Evolutionary conservation across 92 coral and sea anemone species (phyloP).

Genomic region (Plumapathes pennacea): DNA sequence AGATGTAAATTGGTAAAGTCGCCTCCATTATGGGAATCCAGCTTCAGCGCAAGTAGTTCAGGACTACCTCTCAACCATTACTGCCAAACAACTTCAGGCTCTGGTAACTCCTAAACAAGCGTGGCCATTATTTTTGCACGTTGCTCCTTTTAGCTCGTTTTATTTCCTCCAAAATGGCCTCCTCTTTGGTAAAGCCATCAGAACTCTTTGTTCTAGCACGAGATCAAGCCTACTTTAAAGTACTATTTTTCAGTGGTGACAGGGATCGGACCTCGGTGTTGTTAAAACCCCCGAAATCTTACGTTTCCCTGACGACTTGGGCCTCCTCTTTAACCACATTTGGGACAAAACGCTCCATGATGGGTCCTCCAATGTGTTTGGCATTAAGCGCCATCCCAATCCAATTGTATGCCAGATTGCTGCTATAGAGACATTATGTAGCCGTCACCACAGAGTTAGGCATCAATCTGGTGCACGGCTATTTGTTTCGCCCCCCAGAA

Average conservation of each 20-base stretch:
- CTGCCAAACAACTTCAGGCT: constrained; percentile 52
- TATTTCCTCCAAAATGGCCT: constrained; percentile 12
- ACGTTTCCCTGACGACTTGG: constrained; percentile 56
- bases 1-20: constrained; percentile 29
- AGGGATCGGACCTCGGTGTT: constrained; percentile 47
- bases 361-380: constrained; percentile 56
- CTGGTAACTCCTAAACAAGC: constrained; percentile 57
- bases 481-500: constrained; percentile 46
- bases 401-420: constrained; percentile 43
- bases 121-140: constrained; percentile 42
- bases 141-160: constrained; percentile 29
- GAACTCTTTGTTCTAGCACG: constrained; percentile 41
- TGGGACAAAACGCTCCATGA: constrained; percentile 66
- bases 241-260: constrained; percentile 57
- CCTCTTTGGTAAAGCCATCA: constrained; percentile 22
- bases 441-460: constrained; percentile 46
- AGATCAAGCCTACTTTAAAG: constrained; percentile 60
- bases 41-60: constrained; percentile 45
- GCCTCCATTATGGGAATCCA: constrained; percentile 48
- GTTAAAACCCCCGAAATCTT: constrained; percentile 45
- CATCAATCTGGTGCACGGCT: constrained; percentile 37
- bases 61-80: constrained; percentile 15
- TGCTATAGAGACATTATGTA: constrained; percentile 53
- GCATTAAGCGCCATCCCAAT: constrained; percentile 52
- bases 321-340: constrained; percentile 51